Evolutionary conservation across 1,140 invertebrate species (phyloP), one percentile per base, ranked within the genome.

Genomic region (Drosophila melanica): DNA sequence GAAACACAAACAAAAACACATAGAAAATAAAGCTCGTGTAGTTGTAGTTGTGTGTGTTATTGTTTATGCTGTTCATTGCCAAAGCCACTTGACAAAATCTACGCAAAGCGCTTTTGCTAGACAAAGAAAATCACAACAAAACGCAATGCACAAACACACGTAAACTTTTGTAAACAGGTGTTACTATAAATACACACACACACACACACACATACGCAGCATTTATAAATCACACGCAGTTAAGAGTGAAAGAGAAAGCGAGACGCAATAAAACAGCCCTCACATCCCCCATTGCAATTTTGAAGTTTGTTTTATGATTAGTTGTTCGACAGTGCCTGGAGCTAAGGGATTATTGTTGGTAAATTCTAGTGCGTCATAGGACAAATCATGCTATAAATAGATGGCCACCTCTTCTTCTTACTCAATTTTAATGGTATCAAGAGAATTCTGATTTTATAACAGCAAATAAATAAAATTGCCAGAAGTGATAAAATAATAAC

Each of bases 41-140:
- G 47, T 30, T 71, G 12, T 4, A 20, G 51, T 3, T 66, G 33
- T 64, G 64, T 44, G 64, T 55, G 45, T 64, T 63, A 82, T 87
- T 86, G 82, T 81, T 82, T 86, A 87, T 81, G 68, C 67, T 81
- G 68, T 66, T 70, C 82, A 81, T 79, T 87, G 82, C 76, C 81
- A 79, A 81, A 81, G 81, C 76, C 75, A 87, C 82, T 87, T 86
- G 82, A 87, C 82, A 76, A 81, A 86, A 84, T 79, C 62, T 50
- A 68, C 54, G 59, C 58, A 47, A 27, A 59, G 39, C 48, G 30
- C 39, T 72, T 79, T 76, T 55, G 39, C 39, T 30, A 51, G 55
- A 77, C 80, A 81, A 81, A 82, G 71, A 71, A 65, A 62, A 59
- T 55, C 60, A 72, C 73, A 79, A 72, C 54, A 67, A 66, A 58